Conservation (phyloP, 2,888 invertebrate genomes). For the Oegoconia quadripuncta region DNA sequence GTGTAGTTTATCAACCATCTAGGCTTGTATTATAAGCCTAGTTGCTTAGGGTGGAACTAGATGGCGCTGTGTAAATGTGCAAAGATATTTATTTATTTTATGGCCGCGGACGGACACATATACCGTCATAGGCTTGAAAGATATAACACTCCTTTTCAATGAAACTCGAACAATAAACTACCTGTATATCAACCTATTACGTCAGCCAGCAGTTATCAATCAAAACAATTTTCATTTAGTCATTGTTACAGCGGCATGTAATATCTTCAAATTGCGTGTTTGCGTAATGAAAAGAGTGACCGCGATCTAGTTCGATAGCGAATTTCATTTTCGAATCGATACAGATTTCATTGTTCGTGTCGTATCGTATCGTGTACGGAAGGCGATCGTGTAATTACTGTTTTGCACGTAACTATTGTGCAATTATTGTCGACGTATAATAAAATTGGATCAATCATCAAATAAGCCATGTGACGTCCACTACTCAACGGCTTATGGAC, state of each 20-base stretch:
- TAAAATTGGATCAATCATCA: constrained; percentile 38
- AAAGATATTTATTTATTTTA: too few species aligned
- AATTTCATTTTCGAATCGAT: constrained; percentile 58
- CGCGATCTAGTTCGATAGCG: constrained; percentile 60
- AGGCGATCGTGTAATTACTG: constrained; percentile 64
- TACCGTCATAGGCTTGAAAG: too few species aligned
- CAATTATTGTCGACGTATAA: constrained; percentile 49
- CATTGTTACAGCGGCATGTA: constrained; percentile 18
- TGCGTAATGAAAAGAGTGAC: constrained; percentile 59
- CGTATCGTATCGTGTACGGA: constrained; percentile 53
- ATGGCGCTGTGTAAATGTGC: too few species aligned
- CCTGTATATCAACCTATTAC: not conserved
- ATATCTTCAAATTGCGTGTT: constrained; percentile 60
- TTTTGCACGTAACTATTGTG: constrained; percentile 67
- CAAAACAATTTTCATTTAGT: not conserved
- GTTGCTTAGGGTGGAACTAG: too few species aligned
- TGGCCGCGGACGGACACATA: too few species aligned
- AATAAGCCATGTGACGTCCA: constrained; percentile 27
- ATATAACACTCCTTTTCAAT: not conserved
- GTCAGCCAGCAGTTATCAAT: not conserved
- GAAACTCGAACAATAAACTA: not conserved
- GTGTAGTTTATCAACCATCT: too few species aligned
- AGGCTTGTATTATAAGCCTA: too few species aligned
- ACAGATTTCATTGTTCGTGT: constrained; percentile 63
- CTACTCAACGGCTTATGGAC: too few species aligned